Evolutionary conservation across 1,140 invertebrate species (phyloP), one percentile per base, ranked within the genome.

Genomic region (Euschistus heros): DNA sequence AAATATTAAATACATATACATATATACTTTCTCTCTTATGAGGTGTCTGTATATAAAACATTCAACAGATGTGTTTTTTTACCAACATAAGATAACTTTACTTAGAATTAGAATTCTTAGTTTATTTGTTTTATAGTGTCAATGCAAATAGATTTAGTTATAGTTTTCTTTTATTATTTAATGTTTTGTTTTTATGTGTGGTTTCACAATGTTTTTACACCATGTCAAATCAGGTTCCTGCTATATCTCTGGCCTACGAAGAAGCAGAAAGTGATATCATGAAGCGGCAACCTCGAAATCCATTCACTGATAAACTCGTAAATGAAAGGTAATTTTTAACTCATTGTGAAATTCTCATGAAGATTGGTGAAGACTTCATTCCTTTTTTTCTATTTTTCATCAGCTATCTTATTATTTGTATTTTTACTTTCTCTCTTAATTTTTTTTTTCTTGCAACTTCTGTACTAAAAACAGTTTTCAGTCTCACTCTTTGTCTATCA

Each of bases 241-340:
- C 96, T 72, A 98, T 99, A 79, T 97, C 96, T 67, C 83, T 99
- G 75, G 96, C 96, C 72, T 99, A 99, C 80, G 97, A 99, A 83
- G 84, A 88, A 78, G 90, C 96, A 64, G 97, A 99, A 78, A 91
- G 91, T 70, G 96, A 99, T 80, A 99, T 99, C 78, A 99, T 99
- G 97, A 98, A 98, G 84, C 86, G 96, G 72, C 86, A 86, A 72
- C 96, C 97, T 71, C 86, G 97, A 78, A 90, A 98, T 81, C 94
- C 96, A 65, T 83, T 86, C 73, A 84, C 84, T 71, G 97, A 99
- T 82, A 98, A 97, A 83, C 88, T 99, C 77, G 95, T 99, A 75
- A 99, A 98, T 80, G 92, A 97, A 86, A 95, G 94, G 90, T 93
- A 89, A 86, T 68, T 68, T 26, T 63, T 46, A 65, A 57, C 30